Conservation (phyloP, 2,113 vertebrate species). For the Porphyrio hochstetteri region DNA sequence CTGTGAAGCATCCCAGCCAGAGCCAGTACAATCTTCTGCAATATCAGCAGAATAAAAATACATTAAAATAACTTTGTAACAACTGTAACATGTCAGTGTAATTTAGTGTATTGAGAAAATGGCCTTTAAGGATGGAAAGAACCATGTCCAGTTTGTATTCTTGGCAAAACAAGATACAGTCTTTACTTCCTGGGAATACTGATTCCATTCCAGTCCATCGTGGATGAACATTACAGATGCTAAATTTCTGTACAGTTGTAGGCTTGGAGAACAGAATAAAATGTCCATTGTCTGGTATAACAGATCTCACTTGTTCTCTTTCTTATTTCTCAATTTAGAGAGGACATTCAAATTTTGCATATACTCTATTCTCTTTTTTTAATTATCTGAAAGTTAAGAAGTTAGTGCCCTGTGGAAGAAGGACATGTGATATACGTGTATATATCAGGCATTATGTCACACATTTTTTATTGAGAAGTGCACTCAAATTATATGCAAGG, state of each 20-base stretch:
- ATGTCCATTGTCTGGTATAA: not conserved
- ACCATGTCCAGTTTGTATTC: not conserved
- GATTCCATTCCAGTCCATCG: not conserved
- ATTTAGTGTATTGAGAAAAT: not conserved
- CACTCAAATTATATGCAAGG: not conserved
- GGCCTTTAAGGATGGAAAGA: constrained; percentile 9
- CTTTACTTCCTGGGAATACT: not conserved
- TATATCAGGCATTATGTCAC: not conserved
- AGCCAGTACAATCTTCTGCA: not conserved
- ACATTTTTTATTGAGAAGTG: not conserved
- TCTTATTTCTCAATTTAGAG: not conserved
- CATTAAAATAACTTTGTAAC: not conserved
- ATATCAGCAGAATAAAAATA: not conserved
- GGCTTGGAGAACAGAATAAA: not conserved
- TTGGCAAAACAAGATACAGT: not conserved
- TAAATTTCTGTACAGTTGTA: not conserved
- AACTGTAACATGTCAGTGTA: not conserved
- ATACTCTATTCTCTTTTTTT: not conserved
- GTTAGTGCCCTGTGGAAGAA: not conserved
- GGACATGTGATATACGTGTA: not conserved
- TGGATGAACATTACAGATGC: not conserved
- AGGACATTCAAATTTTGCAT: not conserved
- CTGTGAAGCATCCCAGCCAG: not conserved
- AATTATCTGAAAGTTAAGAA: not conserved
- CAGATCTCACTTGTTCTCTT: not conserved